Base-by-base conservation (phyloP, 2,797 vertebrate genomes). In the Diplodus puntazzo region DNA sequence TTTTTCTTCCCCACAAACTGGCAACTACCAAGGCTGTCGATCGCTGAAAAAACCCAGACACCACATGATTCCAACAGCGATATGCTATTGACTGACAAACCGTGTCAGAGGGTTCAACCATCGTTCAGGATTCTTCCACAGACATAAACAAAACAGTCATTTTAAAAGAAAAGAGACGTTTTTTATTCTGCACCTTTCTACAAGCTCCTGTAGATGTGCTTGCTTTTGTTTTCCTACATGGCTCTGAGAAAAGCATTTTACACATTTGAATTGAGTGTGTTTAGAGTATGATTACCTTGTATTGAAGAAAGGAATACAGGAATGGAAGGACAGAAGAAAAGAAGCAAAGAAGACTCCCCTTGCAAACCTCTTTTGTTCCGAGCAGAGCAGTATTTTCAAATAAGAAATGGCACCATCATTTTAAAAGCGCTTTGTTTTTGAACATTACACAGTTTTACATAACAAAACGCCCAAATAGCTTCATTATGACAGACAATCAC, bases 401-500 rank as follows among this genome's bases (percentile, higher is more conserved):
- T 23, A 43, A 69, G 12, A 62, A 55, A 65, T n/a, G 10, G 7
- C 52, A 25, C 13, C 3, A 60, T 5, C 5, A 2, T 48, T 70
- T 61, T 30, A 42, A 27, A 61, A 27, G 30, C 43, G 2, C 45
- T 49, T 11, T 62, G 14, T 61, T 69, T 61, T 66, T 21, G 21
- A 14, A 43, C 65, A 76, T 39, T 30, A 11, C 25, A 34, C 34
- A 58, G 42, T 72, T 57, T 30, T 43, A 75, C n/a, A 14, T 25
- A 53, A 54, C 20, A 72, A 62, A 53, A 55, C 46, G 6, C 16
- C 54, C 16, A n/a, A 73, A 23, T 10, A 34, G 27, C 62, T 77
- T 68, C 0, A 65, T 62, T 78, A 1, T 42, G 58, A 70, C 55
- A 66, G 23, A 78, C 70, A 72, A 55, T 65, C 55, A n/a, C 54